Base-by-base conservation (phyloP, 2,113 vertebrate genomes). In the Naja naja region DNA sequence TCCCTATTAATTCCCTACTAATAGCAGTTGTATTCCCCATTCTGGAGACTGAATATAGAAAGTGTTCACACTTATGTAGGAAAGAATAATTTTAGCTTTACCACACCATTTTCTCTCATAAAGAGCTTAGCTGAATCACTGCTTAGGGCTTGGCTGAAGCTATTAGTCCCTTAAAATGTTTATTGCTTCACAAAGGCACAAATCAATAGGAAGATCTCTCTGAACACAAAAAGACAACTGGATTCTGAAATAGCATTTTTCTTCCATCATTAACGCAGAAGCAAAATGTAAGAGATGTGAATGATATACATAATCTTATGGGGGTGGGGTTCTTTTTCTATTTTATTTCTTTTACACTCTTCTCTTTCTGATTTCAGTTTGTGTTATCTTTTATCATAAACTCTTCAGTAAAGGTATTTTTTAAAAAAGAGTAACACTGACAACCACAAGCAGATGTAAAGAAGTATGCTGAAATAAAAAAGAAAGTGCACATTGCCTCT, bases 101-200 rank as follows among this genome's bases (percentile, higher is more conserved):
- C 43, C 20, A 85, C 43, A 60, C n/a, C 43, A 52, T 47, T 90
- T 60, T 64, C 47, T 49, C 43, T 85, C 9, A 90, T 93, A 90
- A 64, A 69, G 45, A 60, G 16, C 45, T 90, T 53, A 47, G 23
- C 45, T 90, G 88, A 90, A 23, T 90, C 81, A 90, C 81, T 64
- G 89, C 53, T 93, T 69, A 39, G 45, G n/a, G 45, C 25, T 87
- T 93, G 81, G 89, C 81, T 90, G 56, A 34, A 87, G 47, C 55
- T 58, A 90, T 93, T 90, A 93, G n/a, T 90, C 55, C 89, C 81
- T 90, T 56, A n/a, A 90, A 85, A 90, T 53, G 22, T 86, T 60
- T 86, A 86, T 90, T 64, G n/a, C 45, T 90, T 25, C 53, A 89
- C 43, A 49, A 43, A 52, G 34, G 12, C 89, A 87, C 81, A 64